Base-by-base conservation (phyloP, 2,113 vertebrate genomes). In the Varanus salvator region DNA sequence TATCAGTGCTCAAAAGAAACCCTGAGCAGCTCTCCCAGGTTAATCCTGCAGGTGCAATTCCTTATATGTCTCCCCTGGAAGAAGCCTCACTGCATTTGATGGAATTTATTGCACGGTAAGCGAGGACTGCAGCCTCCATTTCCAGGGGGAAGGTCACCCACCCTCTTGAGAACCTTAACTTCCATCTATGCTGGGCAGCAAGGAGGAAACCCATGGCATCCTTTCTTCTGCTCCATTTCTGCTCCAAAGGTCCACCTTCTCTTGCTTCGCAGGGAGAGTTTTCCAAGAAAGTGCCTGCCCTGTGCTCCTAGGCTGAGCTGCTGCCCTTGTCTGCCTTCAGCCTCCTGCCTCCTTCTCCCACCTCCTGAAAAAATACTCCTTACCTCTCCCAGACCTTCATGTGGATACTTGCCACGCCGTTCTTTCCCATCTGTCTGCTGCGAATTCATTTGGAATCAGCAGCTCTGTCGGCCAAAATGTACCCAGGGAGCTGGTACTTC, bases 381-480 rank as follows among this genome's bases (percentile, higher is more conserved):
- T 90, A 92, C 64, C 91, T 64, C 19, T 66, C 75, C 75, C 74
- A 77, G 85, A 17, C 74, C 21, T 85, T 60, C 9, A 87, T 78
- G 91, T 89, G 82, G 93, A 89, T 74, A 3, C 21, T 91, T 15
- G 87, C 1, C 1, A 6, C 3, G 14, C 3, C 4, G 6, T 88
- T 91, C 92, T 93, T 94, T 91, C 82, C 95, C 95, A 95, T 96
- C 95, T 95, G 93, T 95, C 89, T 95, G 82, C 88, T 93, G 92
- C 90, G 93, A 95, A 93, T 95, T 90, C 80, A 91, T 94, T 89
- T 88, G 87, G 95, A 95, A 91, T 94, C 89, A 54, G 80, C 92
- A 87, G 86, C 93, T 95, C 92, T 75, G 78, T 90, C 34, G 89
- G 82, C 88, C 93, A 89, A 94, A 94, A 92, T 85, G 76, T 93